These are phyloP conservation scores for Lithosia quadra DNA, from an alignment of 2,888 invertebrate genomes.

Conservation along the genomic window DNA sequence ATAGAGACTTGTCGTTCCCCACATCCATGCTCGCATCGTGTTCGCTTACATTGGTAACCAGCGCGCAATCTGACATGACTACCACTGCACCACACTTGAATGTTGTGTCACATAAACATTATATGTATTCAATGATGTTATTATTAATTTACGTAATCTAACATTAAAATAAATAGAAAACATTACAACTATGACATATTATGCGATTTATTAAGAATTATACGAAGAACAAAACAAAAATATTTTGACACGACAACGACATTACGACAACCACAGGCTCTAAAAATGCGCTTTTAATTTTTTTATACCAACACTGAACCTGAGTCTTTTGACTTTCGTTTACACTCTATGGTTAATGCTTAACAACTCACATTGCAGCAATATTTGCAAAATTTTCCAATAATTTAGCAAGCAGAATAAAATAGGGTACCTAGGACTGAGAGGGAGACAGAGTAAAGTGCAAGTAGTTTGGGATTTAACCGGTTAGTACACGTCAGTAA, in stretches of 20 bases:
- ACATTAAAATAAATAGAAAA: conserved; percentile 63
- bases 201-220: conserved; percentile 58
- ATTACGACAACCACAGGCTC: conserved; percentile 51
- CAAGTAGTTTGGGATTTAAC: too few species aligned
- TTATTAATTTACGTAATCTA: conserved; percentile 51
- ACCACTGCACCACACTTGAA: conserved; percentile 67
- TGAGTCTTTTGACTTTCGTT: background rate
- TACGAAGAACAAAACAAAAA: conserved; percentile 79
- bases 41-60: conserved; percentile 84
- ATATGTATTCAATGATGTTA: conserved; percentile 57
- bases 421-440: too few species aligned
- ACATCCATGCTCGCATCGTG: conserved; percentile 86
- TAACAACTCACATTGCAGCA: too few species aligned
- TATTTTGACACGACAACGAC: conserved; percentile 80
- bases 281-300: conserved; percentile 17
- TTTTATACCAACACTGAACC: background rate
- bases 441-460: too few species aligned
- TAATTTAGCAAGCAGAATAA: too few species aligned
- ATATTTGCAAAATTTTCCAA: too few species aligned
- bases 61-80: conserved; percentile 87
- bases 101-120: conserved; percentile 73
- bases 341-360: background rate
- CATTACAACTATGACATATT: conserved; percentile 69
- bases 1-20: conserved; percentile 88
- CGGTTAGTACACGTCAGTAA: background rate